Conservation (phyloP, 2,797 vertebrate genomes). For the Lacerta viridis region DNA sequence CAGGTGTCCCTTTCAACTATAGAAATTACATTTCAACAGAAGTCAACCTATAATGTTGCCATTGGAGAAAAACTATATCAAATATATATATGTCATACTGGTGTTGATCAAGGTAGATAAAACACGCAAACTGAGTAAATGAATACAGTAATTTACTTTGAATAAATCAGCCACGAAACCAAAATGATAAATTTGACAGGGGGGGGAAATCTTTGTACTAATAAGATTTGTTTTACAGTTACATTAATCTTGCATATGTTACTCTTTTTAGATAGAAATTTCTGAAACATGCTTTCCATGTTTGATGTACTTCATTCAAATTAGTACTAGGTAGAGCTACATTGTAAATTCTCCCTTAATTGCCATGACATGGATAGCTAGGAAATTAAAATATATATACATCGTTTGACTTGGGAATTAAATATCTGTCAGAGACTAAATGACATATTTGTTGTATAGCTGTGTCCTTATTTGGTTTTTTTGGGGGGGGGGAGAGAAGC, state of each 20-base stretch:
- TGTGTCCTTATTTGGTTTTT: constrained; percentile 8
- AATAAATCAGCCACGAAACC: constrained; percentile 36
- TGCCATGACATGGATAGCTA: constrained; percentile 66
- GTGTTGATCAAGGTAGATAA: constrained; percentile 24
- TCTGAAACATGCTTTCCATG: constrained; percentile 58
- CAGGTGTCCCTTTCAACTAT: constrained; percentile 16
- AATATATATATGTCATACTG: background rate
- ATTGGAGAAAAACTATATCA: background rate
- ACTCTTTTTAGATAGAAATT: constrained; percentile 63
- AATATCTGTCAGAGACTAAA: constrained; percentile 54
- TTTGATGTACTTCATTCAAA: constrained; percentile 74
- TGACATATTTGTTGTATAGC: constrained; percentile 49
- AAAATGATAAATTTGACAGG: constrained; percentile 45
- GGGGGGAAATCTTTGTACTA: constrained; percentile 45
- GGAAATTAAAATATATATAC: constrained; percentile 68
- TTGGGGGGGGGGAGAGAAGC: constrained; percentile 6
- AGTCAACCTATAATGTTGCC: background rate
- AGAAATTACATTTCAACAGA: background rate
- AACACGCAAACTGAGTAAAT: constrained; percentile 38
- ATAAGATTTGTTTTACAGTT: constrained; percentile 27
- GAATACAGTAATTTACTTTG: constrained; percentile 47
- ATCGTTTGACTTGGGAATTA: constrained; percentile 65
- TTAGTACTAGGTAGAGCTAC: constrained; percentile 57
- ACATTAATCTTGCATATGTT: constrained; percentile 44
- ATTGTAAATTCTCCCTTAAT: constrained; percentile 74